A percentile compares a stretch with the other conserved stretches of the same genome.
Evolutionary conservation across 2,888 invertebrate genomes (phyloP).

Genomic region (Digitonthophagus gazella): DNA sequence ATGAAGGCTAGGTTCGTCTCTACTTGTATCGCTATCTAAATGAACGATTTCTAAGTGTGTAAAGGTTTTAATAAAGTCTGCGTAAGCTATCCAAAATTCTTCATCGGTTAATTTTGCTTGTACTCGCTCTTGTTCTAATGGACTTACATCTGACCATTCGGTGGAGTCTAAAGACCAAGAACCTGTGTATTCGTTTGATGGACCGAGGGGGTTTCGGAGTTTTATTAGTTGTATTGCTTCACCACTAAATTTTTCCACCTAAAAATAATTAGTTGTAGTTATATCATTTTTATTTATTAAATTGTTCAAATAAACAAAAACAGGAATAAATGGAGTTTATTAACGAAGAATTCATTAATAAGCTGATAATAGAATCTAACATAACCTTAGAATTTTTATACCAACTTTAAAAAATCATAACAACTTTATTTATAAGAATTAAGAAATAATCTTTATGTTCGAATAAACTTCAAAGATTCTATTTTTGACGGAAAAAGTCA

Average conservation of each 20-base stretch:
- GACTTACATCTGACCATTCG: constrained; percentile 76
- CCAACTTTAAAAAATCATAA: too few species aligned
- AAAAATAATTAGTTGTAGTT: constrained; percentile 21
- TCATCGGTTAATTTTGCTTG: constrained; percentile 49
- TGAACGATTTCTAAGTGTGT: constrained; percentile 82
- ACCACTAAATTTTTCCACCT: constrained; percentile 70
- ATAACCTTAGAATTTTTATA: too few species aligned
- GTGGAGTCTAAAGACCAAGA: constrained; percentile 67
- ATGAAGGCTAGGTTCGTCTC: constrained; percentile 77
- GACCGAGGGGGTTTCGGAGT: constrained; percentile 66
- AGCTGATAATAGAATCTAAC: too few species aligned
- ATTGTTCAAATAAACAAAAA: too few species aligned
- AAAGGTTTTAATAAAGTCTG: constrained; percentile 80
- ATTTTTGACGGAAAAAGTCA: too few species aligned
- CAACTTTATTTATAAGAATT: too few species aligned
- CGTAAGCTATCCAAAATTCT: constrained; percentile 71
- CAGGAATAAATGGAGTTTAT: too few species aligned
- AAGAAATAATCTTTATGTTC: too few species aligned
- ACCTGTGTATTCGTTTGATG: constrained; percentile 65
- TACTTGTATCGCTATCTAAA: constrained; percentile 81
- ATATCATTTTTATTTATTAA: background rate
- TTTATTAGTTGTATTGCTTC: constrained; percentile 71
- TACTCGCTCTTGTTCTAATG: constrained; percentile 70
- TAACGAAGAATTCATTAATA: too few species aligned
- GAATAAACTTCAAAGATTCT: too few species aligned